These are phyloP conservation scores for Mormyrus lacerda DNA, from an alignment of 2,113 vertebrate species.

Conservation along the genomic window DNA sequence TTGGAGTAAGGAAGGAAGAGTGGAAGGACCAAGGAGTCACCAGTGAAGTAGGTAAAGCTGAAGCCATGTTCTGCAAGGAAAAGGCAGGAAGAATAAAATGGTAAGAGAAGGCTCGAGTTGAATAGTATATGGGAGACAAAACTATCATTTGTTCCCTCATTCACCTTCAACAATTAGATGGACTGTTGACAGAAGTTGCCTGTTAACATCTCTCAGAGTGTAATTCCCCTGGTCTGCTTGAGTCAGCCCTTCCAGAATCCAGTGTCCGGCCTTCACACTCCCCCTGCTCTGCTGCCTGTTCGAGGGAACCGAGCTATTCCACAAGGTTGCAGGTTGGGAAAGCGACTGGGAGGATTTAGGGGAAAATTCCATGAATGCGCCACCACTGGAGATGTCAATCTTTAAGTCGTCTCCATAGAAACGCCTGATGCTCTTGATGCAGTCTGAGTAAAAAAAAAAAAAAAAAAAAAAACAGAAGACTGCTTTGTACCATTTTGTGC, in stretches of 20 bases:
- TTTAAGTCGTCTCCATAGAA: constrained; percentile 53
- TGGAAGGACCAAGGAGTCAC: constrained; percentile 52
- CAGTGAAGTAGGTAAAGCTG: constrained; percentile 50
- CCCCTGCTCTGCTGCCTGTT: constrained; percentile 33
- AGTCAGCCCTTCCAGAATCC: constrained; percentile 50
- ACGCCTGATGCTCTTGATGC: constrained; percentile 41
- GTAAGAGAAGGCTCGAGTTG: constrained; percentile 1
- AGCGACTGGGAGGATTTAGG: constrained; percentile 31
- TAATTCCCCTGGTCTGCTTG: constrained; percentile 67
- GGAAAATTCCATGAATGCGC: constrained; percentile 47
- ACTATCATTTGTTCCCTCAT: not conserved
- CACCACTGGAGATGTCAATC: constrained; percentile 42
- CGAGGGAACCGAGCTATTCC: constrained; percentile 43
- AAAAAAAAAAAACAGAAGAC: not conserved
- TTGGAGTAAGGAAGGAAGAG: constrained; percentile 43
- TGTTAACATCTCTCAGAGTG: constrained; percentile 66
- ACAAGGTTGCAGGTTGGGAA: constrained; percentile 45
- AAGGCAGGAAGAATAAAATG: constrained; percentile 13
- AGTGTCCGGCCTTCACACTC: constrained; percentile 35
- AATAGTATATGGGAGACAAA: not conserved
- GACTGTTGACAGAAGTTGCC: constrained; percentile 66
- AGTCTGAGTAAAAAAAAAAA: constrained; percentile 40
- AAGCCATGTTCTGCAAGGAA: constrained; percentile 45
- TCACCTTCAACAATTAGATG: constrained; percentile 64
- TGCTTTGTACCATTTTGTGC: not conserved